These are phyloP conservation scores for Caerostris extrusa DNA, from an alignment of 1,140 invertebrate genomes.

Conservation along the genomic window DNA sequence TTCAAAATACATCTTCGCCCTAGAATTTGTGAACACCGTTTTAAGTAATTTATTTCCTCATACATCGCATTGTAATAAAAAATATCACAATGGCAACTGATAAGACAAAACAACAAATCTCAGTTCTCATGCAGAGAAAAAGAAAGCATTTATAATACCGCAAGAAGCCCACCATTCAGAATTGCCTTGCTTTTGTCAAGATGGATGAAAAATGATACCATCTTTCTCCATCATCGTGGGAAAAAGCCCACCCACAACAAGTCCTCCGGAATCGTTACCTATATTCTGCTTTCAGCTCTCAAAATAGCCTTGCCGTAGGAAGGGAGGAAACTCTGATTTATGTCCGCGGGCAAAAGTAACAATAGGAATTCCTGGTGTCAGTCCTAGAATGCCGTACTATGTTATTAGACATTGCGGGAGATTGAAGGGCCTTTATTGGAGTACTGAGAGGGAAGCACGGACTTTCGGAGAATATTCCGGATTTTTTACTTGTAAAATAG, in stretches of 20 bases:
- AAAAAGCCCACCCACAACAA: background rate
- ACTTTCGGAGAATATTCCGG: background rate
- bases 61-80: background rate
- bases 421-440: conserved; percentile 1
- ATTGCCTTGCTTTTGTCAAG: background rate
- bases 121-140: no score
- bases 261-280: background rate
- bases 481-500: background rate
- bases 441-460: no score
- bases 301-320: no score
- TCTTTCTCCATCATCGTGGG: background rate
- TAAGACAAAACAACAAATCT: background rate
- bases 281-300: background rate
- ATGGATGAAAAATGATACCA: background rate
- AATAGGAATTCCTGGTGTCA: conserved; percentile 3
- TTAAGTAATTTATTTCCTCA: background rate
- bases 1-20: no score
- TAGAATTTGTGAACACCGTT: no score
- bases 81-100: background rate
- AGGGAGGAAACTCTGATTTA: no score
- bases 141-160: background rate
- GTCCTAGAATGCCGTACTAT: background rate
- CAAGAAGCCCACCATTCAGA: background rate
- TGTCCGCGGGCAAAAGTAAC: background rate
- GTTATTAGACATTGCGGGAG: conserved; percentile 15